Evolutionary conservation across 1,140 invertebrate genomes (phyloP).

Genomic region (Penaeus japonicus): DNA sequence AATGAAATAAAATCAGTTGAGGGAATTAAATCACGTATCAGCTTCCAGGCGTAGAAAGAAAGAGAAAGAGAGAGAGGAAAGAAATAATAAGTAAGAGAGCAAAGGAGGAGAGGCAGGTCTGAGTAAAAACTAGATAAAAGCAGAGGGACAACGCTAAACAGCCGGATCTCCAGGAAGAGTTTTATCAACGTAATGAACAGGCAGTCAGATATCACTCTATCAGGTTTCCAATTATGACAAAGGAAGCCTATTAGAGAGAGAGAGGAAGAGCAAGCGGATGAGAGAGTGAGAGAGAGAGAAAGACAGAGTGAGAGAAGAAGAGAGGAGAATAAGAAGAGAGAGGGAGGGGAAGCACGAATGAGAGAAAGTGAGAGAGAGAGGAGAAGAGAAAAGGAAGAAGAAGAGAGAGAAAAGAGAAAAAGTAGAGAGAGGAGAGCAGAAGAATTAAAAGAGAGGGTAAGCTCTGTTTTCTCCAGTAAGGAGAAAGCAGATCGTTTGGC

Average conservation of each 20-base stretch:
- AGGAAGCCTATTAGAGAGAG: not conserved
- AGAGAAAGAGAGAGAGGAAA: not conserved
- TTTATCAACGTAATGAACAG: no score
- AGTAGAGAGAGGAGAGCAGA: no score
- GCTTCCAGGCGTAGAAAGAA: not conserved
- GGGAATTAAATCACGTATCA: no score
- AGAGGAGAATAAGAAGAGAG: not conserved
- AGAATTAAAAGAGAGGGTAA: no score
- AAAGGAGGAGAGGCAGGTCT: not conserved
- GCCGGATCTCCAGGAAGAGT: no score
- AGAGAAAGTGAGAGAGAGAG: not conserved
- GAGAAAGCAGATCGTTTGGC: no score
- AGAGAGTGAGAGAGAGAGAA: not conserved
- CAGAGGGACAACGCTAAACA: not conserved
- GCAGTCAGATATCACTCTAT: no score
- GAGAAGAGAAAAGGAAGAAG: not conserved
- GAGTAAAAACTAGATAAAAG: not conserved
- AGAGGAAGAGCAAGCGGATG: not conserved
- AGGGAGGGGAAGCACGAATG: not conserved
- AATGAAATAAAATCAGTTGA: no score
- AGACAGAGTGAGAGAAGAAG: not conserved
- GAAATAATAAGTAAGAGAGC: not conserved
- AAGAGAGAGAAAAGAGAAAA: no score
- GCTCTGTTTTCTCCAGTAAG: no score
- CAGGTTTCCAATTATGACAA: no score